Evolutionary conservation across 1,140 invertebrate species (phyloP), one percentile per base, ranked within the genome.

Genomic region (Lysiphlebus fabarum): DNA sequence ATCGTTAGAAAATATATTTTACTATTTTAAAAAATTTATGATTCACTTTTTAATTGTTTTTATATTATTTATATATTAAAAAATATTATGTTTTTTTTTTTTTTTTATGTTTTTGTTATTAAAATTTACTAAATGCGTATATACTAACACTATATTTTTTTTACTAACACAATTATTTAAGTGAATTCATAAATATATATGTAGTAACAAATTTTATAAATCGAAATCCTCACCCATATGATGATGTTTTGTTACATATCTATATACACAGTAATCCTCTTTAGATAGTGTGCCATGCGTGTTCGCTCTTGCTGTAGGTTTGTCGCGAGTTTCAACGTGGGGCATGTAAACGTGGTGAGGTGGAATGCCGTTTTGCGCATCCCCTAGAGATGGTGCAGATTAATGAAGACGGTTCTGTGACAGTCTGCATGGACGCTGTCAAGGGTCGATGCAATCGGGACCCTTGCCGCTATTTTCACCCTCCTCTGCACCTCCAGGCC

Each of bases 381-480:
- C 93, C 94, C 83, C 89, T 93, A 82, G 91, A 94, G 82, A 88
- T 90, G 83, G 90, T 93, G 84, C 90, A 85, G 81, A 90, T 92
- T 85, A 90, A 90, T 84, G 90, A 92, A 83, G 93, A 95, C 86
- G 92, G 93, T 86, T 90, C 89, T 84, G 90, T 96, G 85, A 96
- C 93, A 84, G 93, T 96, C 86, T 96, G 94, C 92, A 96, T 96
- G 93, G 93, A 96, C 87, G 93, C 92, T 86, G 90, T 96, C 85
- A 96, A 95, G 87, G 91, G 92, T 84, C 90, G 92, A 86, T 95
- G 92, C 88, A 88, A 90, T 86, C 91, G 92, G 85, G 90, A 93
- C 84, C 91, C 91, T 85, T 95, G 92, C 90, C 90, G 91, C 88
- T 95, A 94, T 91, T 94, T 93, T 87, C 92, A 95, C 86, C 92